A percentile compares a stretch with the other conserved stretches of the same genome.
phyloP scores from a whole-genome alignment of 1,140 invertebrate genomes.

The Theocolax elegans region DNA sequence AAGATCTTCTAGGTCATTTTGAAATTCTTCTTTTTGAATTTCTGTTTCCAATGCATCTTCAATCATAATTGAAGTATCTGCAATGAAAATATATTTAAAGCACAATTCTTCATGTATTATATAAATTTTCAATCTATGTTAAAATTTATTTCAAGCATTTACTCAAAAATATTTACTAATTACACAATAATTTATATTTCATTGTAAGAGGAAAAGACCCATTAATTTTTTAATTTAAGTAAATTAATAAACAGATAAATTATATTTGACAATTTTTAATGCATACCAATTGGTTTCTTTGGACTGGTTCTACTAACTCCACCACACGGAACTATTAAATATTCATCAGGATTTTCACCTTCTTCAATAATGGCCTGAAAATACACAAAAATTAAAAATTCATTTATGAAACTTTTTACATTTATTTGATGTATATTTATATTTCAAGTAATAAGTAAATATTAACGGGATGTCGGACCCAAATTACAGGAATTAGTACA shows the following conservation, averaged over 20 bases:
- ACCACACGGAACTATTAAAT: constrained; percentile 73
- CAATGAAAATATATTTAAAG: background rate
- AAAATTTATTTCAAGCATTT: background rate
- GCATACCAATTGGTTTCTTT: constrained; percentile 59
- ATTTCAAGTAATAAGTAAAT: no score
- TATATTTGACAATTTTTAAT: constrained; percentile 19
- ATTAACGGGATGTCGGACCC: no score
- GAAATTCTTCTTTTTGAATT: constrained; percentile 29
- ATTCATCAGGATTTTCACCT: constrained; percentile 81
- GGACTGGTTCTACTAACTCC: constrained; percentile 46
- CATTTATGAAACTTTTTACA: background rate
- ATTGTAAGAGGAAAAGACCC: no score
- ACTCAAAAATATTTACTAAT: constrained; percentile 2
- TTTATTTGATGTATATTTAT: no score
- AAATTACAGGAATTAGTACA: no score
- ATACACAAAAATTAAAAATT: constrained; percentile 22
- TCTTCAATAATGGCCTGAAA: constrained; percentile 82
- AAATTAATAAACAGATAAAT: constrained; percentile 12
- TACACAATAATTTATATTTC: background rate
- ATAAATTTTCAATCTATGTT: constrained; percentile 3
- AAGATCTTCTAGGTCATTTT: constrained; percentile 14
- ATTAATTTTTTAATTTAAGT: no score
- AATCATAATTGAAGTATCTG: constrained; percentile 26
- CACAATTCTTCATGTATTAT: background rate
- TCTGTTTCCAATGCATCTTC: constrained; percentile 33